Percentiles rank a stretch among this genome's conserved stretches.
These are phyloP conservation scores for Clitarchus hookeri DNA, from an alignment of 2,888 invertebrate species.

Conservation along the genomic window DNA sequence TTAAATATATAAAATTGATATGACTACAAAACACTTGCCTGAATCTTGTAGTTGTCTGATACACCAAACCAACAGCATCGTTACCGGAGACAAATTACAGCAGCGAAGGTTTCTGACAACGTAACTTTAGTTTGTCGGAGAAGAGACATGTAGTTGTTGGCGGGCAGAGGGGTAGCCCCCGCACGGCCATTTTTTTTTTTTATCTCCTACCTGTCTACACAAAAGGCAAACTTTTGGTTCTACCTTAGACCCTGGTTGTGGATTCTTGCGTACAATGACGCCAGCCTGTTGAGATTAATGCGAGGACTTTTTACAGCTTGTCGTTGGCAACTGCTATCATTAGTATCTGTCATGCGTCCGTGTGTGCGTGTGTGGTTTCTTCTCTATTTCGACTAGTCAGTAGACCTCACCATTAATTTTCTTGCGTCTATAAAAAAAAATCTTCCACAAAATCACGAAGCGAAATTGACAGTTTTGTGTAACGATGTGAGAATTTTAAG, in stretches of 20 bases:
- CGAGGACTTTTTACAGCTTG: not conserved
- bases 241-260: not conserved
- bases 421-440: not conserved
- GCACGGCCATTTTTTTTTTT: not conserved
- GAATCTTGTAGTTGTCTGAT: no score
- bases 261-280: constrained; percentile 7
- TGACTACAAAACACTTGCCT: no score
- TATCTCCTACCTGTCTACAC: not conserved
- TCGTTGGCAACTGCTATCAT: not conserved
- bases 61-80: not conserved
- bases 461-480: no score
- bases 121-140: not conserved
- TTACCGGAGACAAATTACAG: not conserved
- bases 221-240: not conserved
- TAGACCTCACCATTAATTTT: not conserved
- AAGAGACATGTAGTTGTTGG: not conserved
- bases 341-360: not conserved
- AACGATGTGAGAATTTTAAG: no score
- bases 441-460: not conserved
- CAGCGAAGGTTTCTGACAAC: not conserved
- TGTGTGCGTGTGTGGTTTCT: not conserved
- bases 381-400: not conserved
- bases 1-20: no score
- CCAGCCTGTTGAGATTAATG: not conserved
- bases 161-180: not conserved